Conservation (phyloP, 1,140 invertebrate species). For the Pemphigus obesinymphae region DNA sequence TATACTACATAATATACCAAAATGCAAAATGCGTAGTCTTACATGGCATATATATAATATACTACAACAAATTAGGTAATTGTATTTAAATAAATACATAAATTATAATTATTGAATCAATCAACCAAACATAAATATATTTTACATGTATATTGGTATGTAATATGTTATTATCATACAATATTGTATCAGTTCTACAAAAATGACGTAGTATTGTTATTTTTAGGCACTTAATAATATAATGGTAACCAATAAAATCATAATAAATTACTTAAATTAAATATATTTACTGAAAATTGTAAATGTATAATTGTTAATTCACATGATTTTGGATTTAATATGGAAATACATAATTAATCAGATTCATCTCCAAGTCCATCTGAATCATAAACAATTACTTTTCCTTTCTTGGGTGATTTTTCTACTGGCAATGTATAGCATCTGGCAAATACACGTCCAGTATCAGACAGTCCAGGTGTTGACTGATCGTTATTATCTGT, state of each 20-base stretch:
- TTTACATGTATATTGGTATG: too few species aligned
- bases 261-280: background rate
- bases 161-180: background rate
- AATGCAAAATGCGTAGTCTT: too few species aligned
- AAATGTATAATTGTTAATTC: background rate
- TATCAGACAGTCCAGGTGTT: background rate
- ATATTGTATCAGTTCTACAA: background rate
- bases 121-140: too few species aligned
- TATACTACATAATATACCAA: too few species aligned
- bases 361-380: conserved; percentile 24
- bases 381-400: conserved; percentile 30
- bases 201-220: background rate
- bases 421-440: background rate
- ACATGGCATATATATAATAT: too few species aligned
- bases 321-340: background rate
- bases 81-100: too few species aligned
- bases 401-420: conserved; percentile 17
- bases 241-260: background rate
- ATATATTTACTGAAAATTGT: background rate
- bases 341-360: conserved; percentile 20
- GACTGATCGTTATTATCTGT: background rate
- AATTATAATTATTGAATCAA: too few species aligned
- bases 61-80: too few species aligned
- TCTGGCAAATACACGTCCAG: conserved; percentile 27
- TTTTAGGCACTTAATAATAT: background rate